These are phyloP conservation scores for Paramisgurnus dabryanus DNA, from an alignment of 2,113 vertebrate genomes.

Conservation along the genomic window DNA sequence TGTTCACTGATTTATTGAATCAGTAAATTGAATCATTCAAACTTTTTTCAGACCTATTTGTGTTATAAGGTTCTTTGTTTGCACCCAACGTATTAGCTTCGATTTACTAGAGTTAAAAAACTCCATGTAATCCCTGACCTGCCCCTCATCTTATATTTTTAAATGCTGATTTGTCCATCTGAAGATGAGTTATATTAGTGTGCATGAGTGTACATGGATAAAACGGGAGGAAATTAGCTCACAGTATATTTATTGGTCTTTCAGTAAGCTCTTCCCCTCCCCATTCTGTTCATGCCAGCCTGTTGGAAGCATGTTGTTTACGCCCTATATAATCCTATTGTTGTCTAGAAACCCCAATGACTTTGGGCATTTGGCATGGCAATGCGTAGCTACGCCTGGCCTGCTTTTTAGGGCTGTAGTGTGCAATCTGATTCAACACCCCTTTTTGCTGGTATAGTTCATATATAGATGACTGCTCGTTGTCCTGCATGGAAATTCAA, in stretches of 20 bases:
- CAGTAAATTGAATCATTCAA: no score
- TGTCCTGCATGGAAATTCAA: no score
- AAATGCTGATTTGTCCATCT: neutral
- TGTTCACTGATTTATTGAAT: no score
- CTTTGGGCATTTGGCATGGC: slow-evolving; percentile 59
- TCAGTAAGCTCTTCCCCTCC: slow-evolving; percentile 51
- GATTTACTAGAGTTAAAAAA: no score
- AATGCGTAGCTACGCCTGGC: slow-evolving; percentile 49
- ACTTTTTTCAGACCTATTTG: no score
- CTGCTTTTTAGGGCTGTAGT: slow-evolving; percentile 53
- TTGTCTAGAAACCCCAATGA: slow-evolving; percentile 60
- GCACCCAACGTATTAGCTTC: no score
- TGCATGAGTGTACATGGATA: slow-evolving; percentile 55
- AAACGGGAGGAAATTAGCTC: slow-evolving; percentile 64
- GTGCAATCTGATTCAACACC: slow-evolving; percentile 42
- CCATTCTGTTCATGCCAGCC: slow-evolving; percentile 43
- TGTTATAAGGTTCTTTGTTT: no score
- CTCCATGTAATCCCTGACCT: no score
- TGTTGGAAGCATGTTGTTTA: slow-evolving; percentile 60
- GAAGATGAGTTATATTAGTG: slow-evolving; percentile 29
- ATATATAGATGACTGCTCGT: neutral
- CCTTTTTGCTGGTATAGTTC: neutral
- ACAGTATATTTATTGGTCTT: slow-evolving; percentile 62
- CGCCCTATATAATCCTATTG: slow-evolving; percentile 71
- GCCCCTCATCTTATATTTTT: neutral